Conservation (phyloP, 2,888 invertebrate genomes). For the Drosophila recens region DNA sequence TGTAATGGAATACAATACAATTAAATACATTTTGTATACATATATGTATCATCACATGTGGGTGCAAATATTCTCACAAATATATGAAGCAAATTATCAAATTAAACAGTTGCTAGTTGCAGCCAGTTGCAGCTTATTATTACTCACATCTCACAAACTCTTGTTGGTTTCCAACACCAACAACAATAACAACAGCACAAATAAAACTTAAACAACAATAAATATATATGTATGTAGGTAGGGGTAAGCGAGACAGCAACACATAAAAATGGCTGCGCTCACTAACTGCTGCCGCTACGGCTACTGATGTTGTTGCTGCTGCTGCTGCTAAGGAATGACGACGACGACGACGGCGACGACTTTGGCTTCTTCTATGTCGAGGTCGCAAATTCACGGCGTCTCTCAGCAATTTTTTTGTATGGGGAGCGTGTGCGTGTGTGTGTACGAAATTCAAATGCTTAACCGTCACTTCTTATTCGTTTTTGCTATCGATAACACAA, state of each 20-base stretch:
- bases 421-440: constrained; percentile 19
- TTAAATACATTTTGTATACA: constrained; percentile 1
- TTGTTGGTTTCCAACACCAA: constrained; percentile 62
- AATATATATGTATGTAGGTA: constrained; percentile 11
- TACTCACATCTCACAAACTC: constrained; percentile 45
- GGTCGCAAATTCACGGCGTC: constrained; percentile 71
- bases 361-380: constrained; percentile 74
- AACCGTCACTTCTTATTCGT: constrained; percentile 61
- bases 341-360: constrained; percentile 45
- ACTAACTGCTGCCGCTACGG: constrained; percentile 32
- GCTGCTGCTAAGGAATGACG: constrained; percentile 59
- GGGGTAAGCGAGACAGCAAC: constrained; percentile 44
- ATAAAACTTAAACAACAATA: constrained; percentile 45
- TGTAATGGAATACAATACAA: constrained; percentile 23
- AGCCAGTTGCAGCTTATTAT: constrained; percentile 45
- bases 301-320: constrained; percentile 25
- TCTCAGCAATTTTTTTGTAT: constrained; percentile 24
- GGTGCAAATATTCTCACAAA: constrained; percentile 5
- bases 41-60: constrained; percentile 1
- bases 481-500: constrained; percentile 68
- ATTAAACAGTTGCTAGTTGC: constrained; percentile 26
- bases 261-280: constrained; percentile 61
- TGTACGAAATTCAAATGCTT: constrained; percentile 64
- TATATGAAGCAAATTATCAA: constrained; percentile 14
- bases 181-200: constrained; percentile 34